These are phyloP conservation scores for Tachina fera DNA, from an alignment of 2,888 invertebrate species.

Conservation along the genomic window DNA sequence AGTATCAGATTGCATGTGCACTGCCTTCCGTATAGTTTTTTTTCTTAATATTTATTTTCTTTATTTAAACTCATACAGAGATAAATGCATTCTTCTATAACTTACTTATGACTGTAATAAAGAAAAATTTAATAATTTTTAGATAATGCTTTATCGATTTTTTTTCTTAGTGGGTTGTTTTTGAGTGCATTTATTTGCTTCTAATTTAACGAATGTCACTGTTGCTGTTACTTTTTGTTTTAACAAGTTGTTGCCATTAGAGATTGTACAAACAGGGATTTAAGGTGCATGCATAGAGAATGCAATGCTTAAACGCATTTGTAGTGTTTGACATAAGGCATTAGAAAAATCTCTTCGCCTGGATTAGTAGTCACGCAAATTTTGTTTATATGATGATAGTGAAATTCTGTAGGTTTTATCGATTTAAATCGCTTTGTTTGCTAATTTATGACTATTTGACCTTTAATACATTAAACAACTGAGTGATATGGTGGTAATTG, in stretches of 20 bases:
- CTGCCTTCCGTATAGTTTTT: neutral
- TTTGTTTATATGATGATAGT: slow-evolving; percentile 27
- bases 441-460: slow-evolving; percentile 43
- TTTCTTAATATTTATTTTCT: neutral
- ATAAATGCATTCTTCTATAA: neutral
- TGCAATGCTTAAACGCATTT: slow-evolving; percentile 30
- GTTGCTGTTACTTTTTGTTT: slow-evolving; percentile 23
- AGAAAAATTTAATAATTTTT: neutral
- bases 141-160: slow-evolving; percentile 40
- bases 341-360: slow-evolving; percentile 52
- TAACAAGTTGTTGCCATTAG: neutral
- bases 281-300: slow-evolving; percentile 13
- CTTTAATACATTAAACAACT: slow-evolving; percentile 29
- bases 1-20: neutral
- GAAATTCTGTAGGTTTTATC: slow-evolving; percentile 26
- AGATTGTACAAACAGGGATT: slow-evolving; percentile 15
- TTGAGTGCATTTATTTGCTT: neutral
- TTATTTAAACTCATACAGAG: neutral
- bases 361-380: slow-evolving; percentile 63
- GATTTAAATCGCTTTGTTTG: slow-evolving; percentile 1
- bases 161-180: neutral
- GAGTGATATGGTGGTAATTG: slow-evolving; percentile 46
- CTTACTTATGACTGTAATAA: neutral
- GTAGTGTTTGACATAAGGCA: slow-evolving; percentile 48
- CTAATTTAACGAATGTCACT: slow-evolving; percentile 56